Conservation (phyloP, 2,797 vertebrate genomes). For the Chrosomus eos region DNA sequence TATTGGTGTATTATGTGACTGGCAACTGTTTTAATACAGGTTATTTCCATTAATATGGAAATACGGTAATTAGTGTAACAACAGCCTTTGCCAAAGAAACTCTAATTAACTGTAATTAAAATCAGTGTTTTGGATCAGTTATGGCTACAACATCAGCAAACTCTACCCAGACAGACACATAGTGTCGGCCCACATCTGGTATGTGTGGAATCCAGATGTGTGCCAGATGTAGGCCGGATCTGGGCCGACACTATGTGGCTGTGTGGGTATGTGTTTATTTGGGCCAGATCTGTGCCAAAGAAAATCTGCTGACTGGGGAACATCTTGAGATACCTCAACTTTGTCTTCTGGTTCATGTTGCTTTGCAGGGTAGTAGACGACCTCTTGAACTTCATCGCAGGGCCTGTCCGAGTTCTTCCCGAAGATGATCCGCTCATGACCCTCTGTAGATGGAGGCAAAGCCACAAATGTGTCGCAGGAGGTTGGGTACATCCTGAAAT, state of each 20-base stretch:
- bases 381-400: constrained; percentile 93
- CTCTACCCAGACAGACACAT: background rate
- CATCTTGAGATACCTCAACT: constrained; percentile 80
- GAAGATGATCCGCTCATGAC: constrained; percentile 84
- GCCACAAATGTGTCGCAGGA: constrained; percentile 90
- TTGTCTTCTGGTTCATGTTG: constrained; percentile 71
- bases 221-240: too few relatives aligned
- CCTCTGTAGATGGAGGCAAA: constrained; percentile 80
- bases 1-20: background rate
- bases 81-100: too few relatives aligned
- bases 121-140: background rate
- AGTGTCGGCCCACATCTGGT: too few relatives aligned
- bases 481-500: constrained; percentile 36
- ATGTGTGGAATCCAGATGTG: too few relatives aligned
- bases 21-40: background rate
- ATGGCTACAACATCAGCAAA: background rate
- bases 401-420: constrained; percentile 96
- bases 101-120: too few relatives aligned
- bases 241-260: too few relatives aligned
- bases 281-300: background rate
- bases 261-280: background rate
- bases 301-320: background rate
- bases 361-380: constrained; percentile 83
- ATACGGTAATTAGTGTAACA: too few relatives aligned
- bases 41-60: too few relatives aligned